Evolutionary conservation across 2,113 vertebrate genomes (phyloP).

Genomic region (Cyanoramphus novaezelandiae): DNA sequence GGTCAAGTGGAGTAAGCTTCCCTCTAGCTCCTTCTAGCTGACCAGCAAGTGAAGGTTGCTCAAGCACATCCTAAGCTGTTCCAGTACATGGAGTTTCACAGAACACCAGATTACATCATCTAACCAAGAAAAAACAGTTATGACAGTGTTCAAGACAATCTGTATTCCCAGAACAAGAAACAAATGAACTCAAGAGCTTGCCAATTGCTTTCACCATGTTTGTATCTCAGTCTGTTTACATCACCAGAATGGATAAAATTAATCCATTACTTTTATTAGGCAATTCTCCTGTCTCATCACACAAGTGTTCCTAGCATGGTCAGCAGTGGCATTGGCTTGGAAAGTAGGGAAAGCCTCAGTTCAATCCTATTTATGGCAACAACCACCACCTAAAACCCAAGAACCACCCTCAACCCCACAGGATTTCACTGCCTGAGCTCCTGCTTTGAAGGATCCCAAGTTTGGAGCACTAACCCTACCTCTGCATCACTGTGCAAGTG

Average conservation of each 20-base stretch:
- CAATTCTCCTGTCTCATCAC: background rate
- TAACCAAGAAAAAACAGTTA: background rate
- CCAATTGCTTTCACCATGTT: background rate
- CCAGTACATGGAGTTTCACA: background rate
- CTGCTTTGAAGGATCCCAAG: background rate
- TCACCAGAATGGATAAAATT: background rate
- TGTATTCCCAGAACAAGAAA: background rate
- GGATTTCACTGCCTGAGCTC: background rate
- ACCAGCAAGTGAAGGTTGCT: background rate
- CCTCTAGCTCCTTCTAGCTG: background rate
- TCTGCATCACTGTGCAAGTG: no score
- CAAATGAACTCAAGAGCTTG: background rate
- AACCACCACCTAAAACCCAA: fast-evolving
- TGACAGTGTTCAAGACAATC: background rate
- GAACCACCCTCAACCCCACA: background rate
- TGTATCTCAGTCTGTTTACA: background rate
- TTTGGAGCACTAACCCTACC: background rate
- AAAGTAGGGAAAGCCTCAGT: background rate
- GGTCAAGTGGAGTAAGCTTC: background rate
- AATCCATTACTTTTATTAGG: background rate
- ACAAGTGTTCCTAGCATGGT: background rate
- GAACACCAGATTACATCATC: background rate
- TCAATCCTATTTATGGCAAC: background rate
- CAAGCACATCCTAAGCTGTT: background rate
- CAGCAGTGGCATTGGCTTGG: background rate